A percentile compares a stretch with the other conserved stretches of the same genome.
Evolutionary conservation across 2,797 vertebrate genomes (phyloP).

Genomic region (Orestias chungarensis): DNA sequence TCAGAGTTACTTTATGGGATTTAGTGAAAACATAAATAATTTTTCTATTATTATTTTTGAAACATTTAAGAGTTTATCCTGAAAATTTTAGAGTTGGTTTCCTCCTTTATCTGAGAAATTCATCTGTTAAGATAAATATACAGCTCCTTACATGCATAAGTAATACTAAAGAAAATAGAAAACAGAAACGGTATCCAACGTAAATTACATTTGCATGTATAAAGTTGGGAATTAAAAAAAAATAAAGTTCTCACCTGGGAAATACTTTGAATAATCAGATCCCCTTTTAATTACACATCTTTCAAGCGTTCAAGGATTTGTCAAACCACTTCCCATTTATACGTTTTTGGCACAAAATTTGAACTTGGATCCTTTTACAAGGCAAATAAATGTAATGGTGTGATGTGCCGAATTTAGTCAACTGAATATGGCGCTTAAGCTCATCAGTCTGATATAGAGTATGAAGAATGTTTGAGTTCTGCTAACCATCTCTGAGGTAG

Average conservation of each 20-base stretch:
- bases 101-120: not conserved
- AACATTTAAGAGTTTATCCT: not conserved
- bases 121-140: not conserved
- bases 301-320: too few species aligned
- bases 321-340: too few species aligned
- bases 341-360: too few species aligned
- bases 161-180: too few species aligned
- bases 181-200: not conserved
- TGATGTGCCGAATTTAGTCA: too few species aligned
- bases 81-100: not conserved
- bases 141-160: not conserved
- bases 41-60: not conserved
- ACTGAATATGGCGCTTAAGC: too few species aligned
- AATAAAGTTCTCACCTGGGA: not conserved
- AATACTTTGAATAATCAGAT: not conserved
- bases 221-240: not conserved
- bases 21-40: constrained; percentile 4
- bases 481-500: too few species aligned
- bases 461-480: too few species aligned
- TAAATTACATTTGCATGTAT: not conserved
- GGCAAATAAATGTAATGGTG: too few species aligned
- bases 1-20: not conserved
- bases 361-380: too few species aligned
- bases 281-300: not conserved
- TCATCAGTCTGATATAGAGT: too few species aligned